Evolutionary conservation across 37 sponge, comb jelly and placozoan genomes (phyloP), one percentile per base, ranked within the genome.

Genomic region (Chondrosia reniformis): DNA sequence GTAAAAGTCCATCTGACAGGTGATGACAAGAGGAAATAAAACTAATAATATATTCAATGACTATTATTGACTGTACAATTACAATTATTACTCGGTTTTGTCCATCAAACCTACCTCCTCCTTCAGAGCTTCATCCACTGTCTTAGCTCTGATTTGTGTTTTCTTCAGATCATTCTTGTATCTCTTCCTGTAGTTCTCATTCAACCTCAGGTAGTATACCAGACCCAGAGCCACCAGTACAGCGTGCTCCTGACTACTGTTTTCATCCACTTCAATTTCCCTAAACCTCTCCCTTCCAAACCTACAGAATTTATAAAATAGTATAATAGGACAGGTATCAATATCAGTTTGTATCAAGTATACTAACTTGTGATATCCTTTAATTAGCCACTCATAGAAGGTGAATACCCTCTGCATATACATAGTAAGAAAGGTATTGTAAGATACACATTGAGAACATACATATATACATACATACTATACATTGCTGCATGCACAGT

Each of bases 171-270:
- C 54, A 10, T 0, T 22, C 28, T 30, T 21, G 46, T 82, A 88
- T 28, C 46, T 28, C 7, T 54, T 17, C 39, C 85, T 30, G 33
- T 69, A 84, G 32, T 62, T 46, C 12, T 69, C 74, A 75, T 80
- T 78, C 34, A 88, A 46, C 9, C 89, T 43, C 45, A 88, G 2
- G 75, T 84, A 88, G 66, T 88, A 88, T 19, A 88, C 89, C 34
- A 88, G 34, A 9, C 84, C 89, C 34, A 88, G 54, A 9, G 89
- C 55, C 28, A 79, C 76, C 54, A 84, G 25, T 4, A 88, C 37
- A 2, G 89, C 84, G 10, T 67, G 38, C 71, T 54, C 56, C 33
- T 67, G 72, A 46, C 25, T 1, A 17, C 30, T 34, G 21, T 75
- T 75, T 42, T 49, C 39, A 4, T 3, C n/a, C 33, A 55, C 8